phyloP scores from a whole-genome alignment of 1,140 invertebrate species.

The Drosophila rufa region DNA sequence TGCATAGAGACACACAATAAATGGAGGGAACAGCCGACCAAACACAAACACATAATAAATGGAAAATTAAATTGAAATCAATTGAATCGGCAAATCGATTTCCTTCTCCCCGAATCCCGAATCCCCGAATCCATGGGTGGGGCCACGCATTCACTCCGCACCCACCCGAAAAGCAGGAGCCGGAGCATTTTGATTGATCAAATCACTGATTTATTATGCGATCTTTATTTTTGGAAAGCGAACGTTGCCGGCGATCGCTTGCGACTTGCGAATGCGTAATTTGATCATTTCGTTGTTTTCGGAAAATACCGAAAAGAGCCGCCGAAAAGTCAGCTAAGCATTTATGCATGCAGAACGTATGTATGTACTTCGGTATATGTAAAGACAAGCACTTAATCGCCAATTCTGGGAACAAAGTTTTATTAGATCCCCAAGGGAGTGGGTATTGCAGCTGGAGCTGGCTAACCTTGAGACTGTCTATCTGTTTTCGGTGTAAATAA shows the following conservation, averaged over 20 bases:
- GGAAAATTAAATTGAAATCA: conserved; percentile 72
- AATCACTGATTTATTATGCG: conserved; percentile 61
- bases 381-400: conserved; percentile 11
- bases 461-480: conserved; percentile 27
- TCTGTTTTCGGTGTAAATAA: conserved; percentile 32
- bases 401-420: conserved; percentile 27
- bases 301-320: conserved; percentile 17
- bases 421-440: conserved; percentile 1
- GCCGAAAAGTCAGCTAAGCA: conserved; percentile 26
- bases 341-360: conserved; percentile 19
- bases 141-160: conserved; percentile 31
- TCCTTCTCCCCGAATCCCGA: background rate
- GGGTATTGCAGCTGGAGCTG: background rate
- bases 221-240: conserved; percentile 47
- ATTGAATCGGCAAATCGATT: conserved; percentile 62
- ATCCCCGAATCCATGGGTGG: conserved; percentile 1
- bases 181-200: conserved; percentile 52
- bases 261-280: conserved; percentile 50
- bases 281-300: conserved; percentile 33
- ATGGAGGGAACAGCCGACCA: conserved; percentile 18
- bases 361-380: background rate
- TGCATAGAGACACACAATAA: conserved; percentile 52
- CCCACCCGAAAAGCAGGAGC: conserved; percentile 4
- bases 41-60: conserved; percentile 48
- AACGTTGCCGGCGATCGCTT: background rate